Evolutionary conservation across 2,888 invertebrate species (phyloP).

Genomic region (Thecocarcelia acutangulata): DNA sequence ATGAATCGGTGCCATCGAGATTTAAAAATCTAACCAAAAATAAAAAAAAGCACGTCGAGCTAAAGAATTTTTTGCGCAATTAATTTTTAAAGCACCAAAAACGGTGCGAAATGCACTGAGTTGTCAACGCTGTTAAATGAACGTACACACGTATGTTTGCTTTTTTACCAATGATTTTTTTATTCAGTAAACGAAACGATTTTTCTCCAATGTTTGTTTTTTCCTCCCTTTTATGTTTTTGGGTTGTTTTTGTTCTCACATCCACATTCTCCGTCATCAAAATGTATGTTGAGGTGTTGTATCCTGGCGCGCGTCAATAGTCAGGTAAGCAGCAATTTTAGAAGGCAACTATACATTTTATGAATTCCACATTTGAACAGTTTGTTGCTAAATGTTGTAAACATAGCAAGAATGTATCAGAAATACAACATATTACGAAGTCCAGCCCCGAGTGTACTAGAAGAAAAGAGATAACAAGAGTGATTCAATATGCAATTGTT

Average conservation of each 20-base stretch:
- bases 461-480: conserved; percentile 12
- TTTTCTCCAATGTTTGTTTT: not conserved
- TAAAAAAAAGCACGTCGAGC: too few species aligned
- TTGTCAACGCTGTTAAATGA: too few species aligned
- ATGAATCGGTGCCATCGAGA: too few species aligned
- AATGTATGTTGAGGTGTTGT: conserved; percentile 74
- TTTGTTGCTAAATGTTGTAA: conserved; percentile 57
- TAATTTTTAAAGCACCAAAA: too few species aligned
- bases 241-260: not conserved
- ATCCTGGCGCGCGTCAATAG: conserved; percentile 80
- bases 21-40: too few species aligned
- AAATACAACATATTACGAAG: not conserved
- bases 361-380: conserved; percentile 67
- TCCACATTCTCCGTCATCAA: not conserved
- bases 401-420: conserved; percentile 38
- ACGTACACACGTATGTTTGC: too few species aligned
- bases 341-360: conserved; percentile 70
- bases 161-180: too few species aligned
- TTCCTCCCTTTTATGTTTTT: not conserved
- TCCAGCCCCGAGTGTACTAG: not conserved
- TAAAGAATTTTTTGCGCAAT: too few species aligned
- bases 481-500: accelerated
- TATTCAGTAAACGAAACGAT: too few species aligned
- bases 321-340: conserved; percentile 77
- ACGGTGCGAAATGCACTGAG: too few species aligned